These are phyloP conservation scores for Drosophila arawakana DNA, from an alignment of 1,140 invertebrate species.

Conservation along the genomic window DNA sequence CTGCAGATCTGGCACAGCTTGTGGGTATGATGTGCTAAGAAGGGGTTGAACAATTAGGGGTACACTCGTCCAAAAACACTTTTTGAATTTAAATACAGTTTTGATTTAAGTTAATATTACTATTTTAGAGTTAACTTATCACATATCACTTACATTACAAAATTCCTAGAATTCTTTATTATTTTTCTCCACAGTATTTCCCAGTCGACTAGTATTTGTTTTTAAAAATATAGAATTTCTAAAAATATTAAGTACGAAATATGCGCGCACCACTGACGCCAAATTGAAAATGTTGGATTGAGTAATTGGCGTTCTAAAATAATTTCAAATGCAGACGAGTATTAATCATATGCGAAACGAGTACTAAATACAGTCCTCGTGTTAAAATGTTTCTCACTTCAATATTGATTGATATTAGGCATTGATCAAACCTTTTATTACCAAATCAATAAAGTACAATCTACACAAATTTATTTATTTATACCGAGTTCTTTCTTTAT, in stretches of 20 bases:
- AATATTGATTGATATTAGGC: conserved; percentile 7
- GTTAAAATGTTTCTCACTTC: conserved; percentile 13
- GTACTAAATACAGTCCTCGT: conserved; percentile 17
- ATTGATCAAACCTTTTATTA: conserved; percentile 4
- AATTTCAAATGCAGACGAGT: conserved; percentile 13
- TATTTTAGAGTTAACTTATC: too few species aligned
- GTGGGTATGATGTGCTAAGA: background rate
- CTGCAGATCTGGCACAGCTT: background rate
- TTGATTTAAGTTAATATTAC: too few species aligned
- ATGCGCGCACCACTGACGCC: conserved; percentile 17
- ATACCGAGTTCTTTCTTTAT: too few species aligned
- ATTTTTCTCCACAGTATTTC: background rate
- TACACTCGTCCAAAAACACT: too few species aligned
- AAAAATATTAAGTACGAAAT: conserved; percentile 20
- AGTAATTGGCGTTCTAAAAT: conserved; percentile 37
- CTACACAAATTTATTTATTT: too few species aligned
- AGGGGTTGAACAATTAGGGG: too few species aligned
- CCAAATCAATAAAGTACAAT: background rate
- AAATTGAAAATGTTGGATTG: conserved; percentile 31
- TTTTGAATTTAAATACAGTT: background rate
- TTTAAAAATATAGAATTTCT: background rate
- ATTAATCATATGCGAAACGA: conserved; percentile 15
- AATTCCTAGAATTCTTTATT: too few species aligned
- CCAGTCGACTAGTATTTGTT: background rate
- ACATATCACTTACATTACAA: too few species aligned